Conservation (phyloP, 2,113 vertebrate genomes). For the Melospiza georgiana region DNA sequence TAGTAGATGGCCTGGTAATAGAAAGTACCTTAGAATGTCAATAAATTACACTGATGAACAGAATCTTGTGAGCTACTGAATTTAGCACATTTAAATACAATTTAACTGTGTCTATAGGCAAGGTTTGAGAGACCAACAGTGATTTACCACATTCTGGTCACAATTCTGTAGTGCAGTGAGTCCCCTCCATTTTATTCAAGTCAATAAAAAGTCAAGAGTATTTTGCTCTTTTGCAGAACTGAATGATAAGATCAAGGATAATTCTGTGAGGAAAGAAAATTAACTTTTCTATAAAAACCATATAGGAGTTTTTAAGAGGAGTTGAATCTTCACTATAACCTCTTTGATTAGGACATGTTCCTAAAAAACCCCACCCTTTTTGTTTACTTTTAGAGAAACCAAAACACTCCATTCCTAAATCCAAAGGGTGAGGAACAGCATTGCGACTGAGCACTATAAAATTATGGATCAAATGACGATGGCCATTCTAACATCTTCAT, state of each 20-base stretch:
- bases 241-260: background rate
- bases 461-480: background rate
- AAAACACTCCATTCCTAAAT: background rate
- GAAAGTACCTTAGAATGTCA: background rate
- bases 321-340: background rate
- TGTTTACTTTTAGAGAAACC: background rate
- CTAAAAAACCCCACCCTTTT: background rate
- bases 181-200: background rate
- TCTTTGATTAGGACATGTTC: background rate
- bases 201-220: background rate
- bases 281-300: background rate
- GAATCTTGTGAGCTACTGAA: background rate
- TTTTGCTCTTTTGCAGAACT: background rate
- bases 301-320: background rate
- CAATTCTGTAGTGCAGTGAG: background rate
- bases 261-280: background rate
- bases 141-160: background rate
- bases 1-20: background rate
- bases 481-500: background rate
- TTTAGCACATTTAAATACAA: background rate
- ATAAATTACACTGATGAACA: background rate
- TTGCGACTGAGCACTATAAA: background rate
- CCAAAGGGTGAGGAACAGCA: background rate
- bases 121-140: background rate
- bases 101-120: background rate